Evolutionary conservation across 2,797 vertebrate species (phyloP), one percentile per base, ranked within the genome.

Genomic region (Streptopelia turtur): DNA sequence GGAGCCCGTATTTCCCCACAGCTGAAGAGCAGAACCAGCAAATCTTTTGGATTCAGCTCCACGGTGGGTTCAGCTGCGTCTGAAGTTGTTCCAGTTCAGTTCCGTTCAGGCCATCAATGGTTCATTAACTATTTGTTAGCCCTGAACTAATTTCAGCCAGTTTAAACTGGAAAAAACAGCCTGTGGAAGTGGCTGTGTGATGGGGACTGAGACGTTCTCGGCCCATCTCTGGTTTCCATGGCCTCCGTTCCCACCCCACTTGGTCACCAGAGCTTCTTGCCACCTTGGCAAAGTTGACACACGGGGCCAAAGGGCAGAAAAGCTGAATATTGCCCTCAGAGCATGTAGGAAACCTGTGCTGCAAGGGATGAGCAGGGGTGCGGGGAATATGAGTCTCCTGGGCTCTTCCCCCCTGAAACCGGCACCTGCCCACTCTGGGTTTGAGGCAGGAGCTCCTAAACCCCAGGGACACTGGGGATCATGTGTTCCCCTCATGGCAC

Each of bases 31-130:
- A 94, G 92, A 95, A 92, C 37, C 81, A 96, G 93, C 93, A 89
- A 61, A 84, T 92, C 74, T 87, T 70, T 94, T 77, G 43, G 53
- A 95, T 91, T 72, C 66, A 31, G 59, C 56, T 87, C 49, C 59
- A 47, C 0, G 0, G 68, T 27, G 28, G 76, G 83, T 93, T 94
- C 65, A 57, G 74, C 66, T 76, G 93, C 0, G 4, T 84, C 69
- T 94, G 89, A 94, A 94, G 89, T 80, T 83, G 84, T 93, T 96
- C 88, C 89, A 93, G 86, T 86, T 88, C 83, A 96, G 88, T 71
- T 95, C 90, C 15, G 78, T 84, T 91, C 68, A 77, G 64, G 53
- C 71, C 64, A 74, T 45, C 52, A 91, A 87, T 37, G 78, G 33
- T 82, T 93, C 71, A 30, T 95, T 96, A 95, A 95, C 93, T 33